A percentile compares a stretch with the other conserved stretches of the same genome.
Evolutionary conservation across 2,113 vertebrate species (phyloP).

Genomic region (Colossoma macropomum): DNA sequence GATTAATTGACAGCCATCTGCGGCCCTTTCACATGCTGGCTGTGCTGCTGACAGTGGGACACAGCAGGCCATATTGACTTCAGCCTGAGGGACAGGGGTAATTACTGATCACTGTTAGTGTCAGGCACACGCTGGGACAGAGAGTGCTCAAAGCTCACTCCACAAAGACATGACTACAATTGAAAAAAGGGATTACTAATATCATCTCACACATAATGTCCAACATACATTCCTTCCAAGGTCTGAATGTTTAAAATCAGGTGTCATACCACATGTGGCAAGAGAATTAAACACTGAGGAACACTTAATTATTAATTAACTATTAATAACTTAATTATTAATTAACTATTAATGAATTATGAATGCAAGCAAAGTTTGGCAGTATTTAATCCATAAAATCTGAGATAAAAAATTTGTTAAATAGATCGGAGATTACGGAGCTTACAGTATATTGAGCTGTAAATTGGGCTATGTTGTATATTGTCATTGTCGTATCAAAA

Average conservation of each 20-base stretch:
- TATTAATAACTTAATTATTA: not conserved
- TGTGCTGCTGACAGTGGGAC: constrained; percentile 22
- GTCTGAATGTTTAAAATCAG: not conserved
- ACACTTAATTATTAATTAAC: not conserved
- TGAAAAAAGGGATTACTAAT: not conserved
- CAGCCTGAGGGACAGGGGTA: constrained; percentile 49
- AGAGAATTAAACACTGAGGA: not conserved
- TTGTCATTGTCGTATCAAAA: too few relatives aligned
- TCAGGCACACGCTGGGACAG: constrained; percentile 24
- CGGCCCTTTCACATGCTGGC: constrained; percentile 17
- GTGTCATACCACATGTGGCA: not conserved
- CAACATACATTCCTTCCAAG: not conserved
- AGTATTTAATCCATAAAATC: not conserved
- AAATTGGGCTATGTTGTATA: too few relatives aligned
- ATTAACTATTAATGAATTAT: not conserved
- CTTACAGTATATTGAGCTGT: not conserved
- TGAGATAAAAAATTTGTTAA: not conserved
- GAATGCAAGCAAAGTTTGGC: not conserved
- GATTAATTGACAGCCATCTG: constrained; percentile 47
- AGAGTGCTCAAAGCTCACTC: not conserved
- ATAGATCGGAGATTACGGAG: not conserved
- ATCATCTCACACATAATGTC: not conserved
- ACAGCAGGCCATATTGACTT: constrained; percentile 42
- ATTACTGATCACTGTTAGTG: constrained; percentile 46
- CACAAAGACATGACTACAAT: constrained; percentile 17